Evolutionary conservation across 2,888 invertebrate genomes (phyloP).

Genomic region (Nymphalis polychloros): DNA sequence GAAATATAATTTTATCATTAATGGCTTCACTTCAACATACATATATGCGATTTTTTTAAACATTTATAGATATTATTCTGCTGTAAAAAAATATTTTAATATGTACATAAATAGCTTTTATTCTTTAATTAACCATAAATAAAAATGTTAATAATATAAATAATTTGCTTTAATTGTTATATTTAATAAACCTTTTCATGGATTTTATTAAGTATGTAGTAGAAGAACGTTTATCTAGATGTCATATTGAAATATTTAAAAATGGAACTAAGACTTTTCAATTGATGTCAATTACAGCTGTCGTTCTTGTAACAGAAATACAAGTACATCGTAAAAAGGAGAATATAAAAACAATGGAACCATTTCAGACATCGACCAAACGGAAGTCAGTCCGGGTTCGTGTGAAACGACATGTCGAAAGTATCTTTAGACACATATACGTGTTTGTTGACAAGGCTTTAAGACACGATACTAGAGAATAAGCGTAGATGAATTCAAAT

Average conservation of each 20-base stretch:
- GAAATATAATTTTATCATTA: conserved; percentile 31
- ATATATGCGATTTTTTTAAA: conserved; percentile 1
- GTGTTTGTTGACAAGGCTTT: conserved; percentile 57
- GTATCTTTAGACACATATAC: conserved; percentile 34
- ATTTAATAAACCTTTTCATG: too few species aligned
- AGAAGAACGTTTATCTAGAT: too few species aligned
- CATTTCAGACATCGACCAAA: conserved; percentile 6
- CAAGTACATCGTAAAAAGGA: conserved; percentile 55
- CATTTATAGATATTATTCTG: too few species aligned
- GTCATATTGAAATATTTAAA: too few species aligned
- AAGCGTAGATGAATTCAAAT: not conserved
- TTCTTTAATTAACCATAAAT: too few species aligned
- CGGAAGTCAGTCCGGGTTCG: conserved; percentile 4
- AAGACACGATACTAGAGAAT: conserved; percentile 46
- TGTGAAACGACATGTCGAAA: conserved; percentile 32
- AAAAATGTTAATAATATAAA: too few species aligned
- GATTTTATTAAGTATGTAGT: too few species aligned
- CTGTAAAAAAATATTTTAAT: too few species aligned
- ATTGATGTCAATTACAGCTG: conserved; percentile 31
- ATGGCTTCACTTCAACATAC: conserved; percentile 18
- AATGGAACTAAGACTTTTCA: too few species aligned
- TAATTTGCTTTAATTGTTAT: too few species aligned
- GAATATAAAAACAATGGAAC: conserved; percentile 29
- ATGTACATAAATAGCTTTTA: too few species aligned
- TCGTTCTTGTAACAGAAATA: conserved; percentile 57